Evolutionary conservation across 2,888 invertebrate species (phyloP).

Genomic region (Nomada ferruginata): DNA sequence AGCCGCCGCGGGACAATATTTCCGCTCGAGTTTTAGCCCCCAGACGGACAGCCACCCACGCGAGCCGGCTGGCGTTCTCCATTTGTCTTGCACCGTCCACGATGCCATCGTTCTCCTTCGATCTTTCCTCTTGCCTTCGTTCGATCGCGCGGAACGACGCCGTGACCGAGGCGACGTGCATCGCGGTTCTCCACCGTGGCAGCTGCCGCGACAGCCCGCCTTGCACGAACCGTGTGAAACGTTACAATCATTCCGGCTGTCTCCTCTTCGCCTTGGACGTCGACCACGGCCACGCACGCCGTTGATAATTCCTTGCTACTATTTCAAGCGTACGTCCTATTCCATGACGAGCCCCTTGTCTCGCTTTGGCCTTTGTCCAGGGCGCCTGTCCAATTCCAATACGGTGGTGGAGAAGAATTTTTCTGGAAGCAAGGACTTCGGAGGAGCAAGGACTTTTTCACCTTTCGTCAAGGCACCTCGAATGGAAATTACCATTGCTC

Average conservation of each 20-base stretch:
- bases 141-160: constrained; percentile 69
- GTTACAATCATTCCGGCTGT: constrained; percentile 70
- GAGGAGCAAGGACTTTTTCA: no score
- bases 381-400: constrained; percentile 55
- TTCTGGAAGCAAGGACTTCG: not conserved
- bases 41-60: constrained; percentile 70
- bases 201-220: constrained; percentile 38
- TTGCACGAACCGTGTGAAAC: constrained; percentile 65
- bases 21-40: constrained; percentile 26
- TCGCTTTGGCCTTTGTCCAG: constrained; percentile 65
- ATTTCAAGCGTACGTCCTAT: constrained; percentile 69
- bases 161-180: constrained; percentile 71
- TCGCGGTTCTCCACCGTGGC: constrained; percentile 52
- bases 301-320: constrained; percentile 73
- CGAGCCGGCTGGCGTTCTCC: constrained; percentile 67
- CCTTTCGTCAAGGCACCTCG: not conserved
- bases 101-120: constrained; percentile 28
- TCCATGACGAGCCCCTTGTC: constrained; percentile 28
- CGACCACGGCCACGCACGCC: constrained; percentile 36
- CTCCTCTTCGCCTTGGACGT: constrained; percentile 35
- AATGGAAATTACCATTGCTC: no score
- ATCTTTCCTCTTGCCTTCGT: not conserved
- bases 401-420: constrained; percentile 19
- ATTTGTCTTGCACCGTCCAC: constrained; percentile 72
- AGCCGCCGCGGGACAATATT: constrained; percentile 55